A percentile compares a stretch with the other conserved stretches of the same genome.
phyloP scores from a whole-genome alignment of 2,888 invertebrate genomes.

The Volucella inanis region DNA sequence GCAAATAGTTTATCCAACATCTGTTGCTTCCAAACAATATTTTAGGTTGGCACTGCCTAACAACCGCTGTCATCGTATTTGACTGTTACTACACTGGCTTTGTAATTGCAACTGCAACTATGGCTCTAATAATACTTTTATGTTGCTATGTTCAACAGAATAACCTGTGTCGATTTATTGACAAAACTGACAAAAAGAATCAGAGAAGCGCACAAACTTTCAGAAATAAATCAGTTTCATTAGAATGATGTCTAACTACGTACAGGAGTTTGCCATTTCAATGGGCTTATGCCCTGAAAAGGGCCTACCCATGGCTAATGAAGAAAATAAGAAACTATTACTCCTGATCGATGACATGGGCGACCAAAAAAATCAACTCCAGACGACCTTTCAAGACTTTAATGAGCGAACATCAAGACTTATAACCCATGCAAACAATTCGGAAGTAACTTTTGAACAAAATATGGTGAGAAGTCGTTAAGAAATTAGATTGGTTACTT shows the following conservation, averaged over 20 bases:
- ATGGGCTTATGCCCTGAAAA: conserved; percentile 89
- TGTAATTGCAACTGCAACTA: neutral
- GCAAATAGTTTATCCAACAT: too few relatives aligned
- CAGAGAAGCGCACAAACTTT: neutral
- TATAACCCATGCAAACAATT: conserved; percentile 84
- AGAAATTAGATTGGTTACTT: neutral
- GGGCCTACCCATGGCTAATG: conserved; percentile 91
- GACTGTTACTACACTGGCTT: neutral
- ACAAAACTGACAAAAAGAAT: conserved; percentile 48
- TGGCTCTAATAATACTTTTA: neutral
- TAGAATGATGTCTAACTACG: conserved; percentile 76
- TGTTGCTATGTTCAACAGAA: conserved; percentile 44
- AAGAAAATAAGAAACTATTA: conserved; percentile 85
- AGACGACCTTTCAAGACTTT: conserved; percentile 83
- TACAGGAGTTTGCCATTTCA: conserved; percentile 87
- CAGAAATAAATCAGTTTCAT: neutral
- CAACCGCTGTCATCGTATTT: too few relatives aligned
- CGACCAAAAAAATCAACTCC: conserved; percentile 83
- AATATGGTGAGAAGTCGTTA: conserved; percentile 83
- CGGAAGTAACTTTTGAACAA: conserved; percentile 84
- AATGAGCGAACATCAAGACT: conserved; percentile 83
- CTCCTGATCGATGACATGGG: conserved; percentile 83
- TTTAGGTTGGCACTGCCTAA: too few relatives aligned
- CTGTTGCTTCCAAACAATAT: too few relatives aligned
- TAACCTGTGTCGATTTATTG: conserved; percentile 38